Percentiles rank a stretch among this genome's conserved stretches.
phyloP scores from a whole-genome alignment of 2,797 vertebrate species.

The Chromis chromis region DNA sequence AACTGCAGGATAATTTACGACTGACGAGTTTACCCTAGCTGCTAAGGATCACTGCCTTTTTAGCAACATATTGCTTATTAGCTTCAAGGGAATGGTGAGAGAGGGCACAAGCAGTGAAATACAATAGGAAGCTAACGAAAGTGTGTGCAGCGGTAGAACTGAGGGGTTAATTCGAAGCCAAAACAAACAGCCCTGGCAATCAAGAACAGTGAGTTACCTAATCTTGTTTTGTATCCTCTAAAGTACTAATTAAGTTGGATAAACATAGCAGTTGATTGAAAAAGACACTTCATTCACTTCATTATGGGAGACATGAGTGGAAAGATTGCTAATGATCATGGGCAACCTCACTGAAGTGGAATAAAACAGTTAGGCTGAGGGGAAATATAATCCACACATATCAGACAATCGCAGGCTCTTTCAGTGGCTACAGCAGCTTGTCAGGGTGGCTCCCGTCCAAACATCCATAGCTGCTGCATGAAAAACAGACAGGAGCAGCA shows the following conservation, averaged over 20 bases:
- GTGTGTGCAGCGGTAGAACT: not conserved
- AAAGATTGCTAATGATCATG: constrained; percentile 80
- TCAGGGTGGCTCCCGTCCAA: constrained; percentile 69
- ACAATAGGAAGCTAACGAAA: constrained; percentile 8
- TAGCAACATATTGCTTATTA: constrained; percentile 2
- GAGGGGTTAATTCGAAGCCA: constrained; percentile 57
- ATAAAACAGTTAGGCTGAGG: constrained; percentile 65
- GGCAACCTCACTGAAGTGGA: constrained; percentile 72
- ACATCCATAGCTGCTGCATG: constrained; percentile 61
- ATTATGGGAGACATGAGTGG: constrained; percentile 79
- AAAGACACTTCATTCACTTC: constrained; percentile 80
- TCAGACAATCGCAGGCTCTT: constrained; percentile 70
- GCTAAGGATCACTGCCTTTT: constrained; percentile 6
- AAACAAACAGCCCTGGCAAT: constrained; percentile 68
- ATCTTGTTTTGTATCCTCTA: constrained; percentile 78
- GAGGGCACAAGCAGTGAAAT: not conserved
- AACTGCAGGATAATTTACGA: constrained; percentile 25
- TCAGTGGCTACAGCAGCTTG: constrained; percentile 62
- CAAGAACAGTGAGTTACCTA: constrained; percentile 63
- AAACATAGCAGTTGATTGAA: constrained; percentile 80
- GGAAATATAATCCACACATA: constrained; percentile 69
- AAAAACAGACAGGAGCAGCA: constrained; percentile 52
- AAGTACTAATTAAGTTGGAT: constrained; percentile 82
- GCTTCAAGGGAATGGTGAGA: constrained; percentile 4
- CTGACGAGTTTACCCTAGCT: constrained; percentile 41